Evolutionary conservation across 2,113 vertebrate species (phyloP), one percentile per base, ranked within the genome.

Genomic region (Rhizomys pruinosus): DNA sequence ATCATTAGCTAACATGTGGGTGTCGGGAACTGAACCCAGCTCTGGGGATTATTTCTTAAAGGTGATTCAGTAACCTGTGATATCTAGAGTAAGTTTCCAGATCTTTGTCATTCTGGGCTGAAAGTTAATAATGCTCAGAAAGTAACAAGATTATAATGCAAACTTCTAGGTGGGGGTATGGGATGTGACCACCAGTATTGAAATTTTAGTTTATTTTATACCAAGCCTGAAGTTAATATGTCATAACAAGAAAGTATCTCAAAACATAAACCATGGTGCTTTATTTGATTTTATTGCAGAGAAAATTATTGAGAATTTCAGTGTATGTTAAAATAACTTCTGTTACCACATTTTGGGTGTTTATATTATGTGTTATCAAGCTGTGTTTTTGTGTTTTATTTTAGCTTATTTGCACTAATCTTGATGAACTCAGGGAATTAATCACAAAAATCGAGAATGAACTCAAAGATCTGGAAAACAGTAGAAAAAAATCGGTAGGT

Each of bases 371-470:
- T 95, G 85, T 98, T 97, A 98, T 97, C 97, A 97, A 98, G 97
- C 93, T 98, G 90, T 98, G 98, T 96, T 84, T 98, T 98, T 97
- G 97, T 97, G 97, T 98, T 96, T 97, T 96, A 82, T 97, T 98
- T 96, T 97, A 99, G 99, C 98, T 99, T 98, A 99, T 99, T 96
- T 99, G 99, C 98, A 99, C 98, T 97, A 99, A 98, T 98, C 98
- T 99, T 97, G 98, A 99, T 96, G 99, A 99, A 97, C 98, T 99
- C 98, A 99, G 99, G 97, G 98, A 98, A 95, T 98, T 99, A 97
- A 99, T 99, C 97, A 99, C 98, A 98, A 99, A 99, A 98, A 99
- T 98, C 94, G 99, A 99, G 96, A 99, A 99, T 97, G 99, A 99
- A 97, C 99, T 99, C 93, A 99, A 99, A 97, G 98, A 99, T 97